Evolutionary conservation across 2,113 vertebrate genomes (phyloP).

Genomic region (Xyliphius kryptos): DNA sequence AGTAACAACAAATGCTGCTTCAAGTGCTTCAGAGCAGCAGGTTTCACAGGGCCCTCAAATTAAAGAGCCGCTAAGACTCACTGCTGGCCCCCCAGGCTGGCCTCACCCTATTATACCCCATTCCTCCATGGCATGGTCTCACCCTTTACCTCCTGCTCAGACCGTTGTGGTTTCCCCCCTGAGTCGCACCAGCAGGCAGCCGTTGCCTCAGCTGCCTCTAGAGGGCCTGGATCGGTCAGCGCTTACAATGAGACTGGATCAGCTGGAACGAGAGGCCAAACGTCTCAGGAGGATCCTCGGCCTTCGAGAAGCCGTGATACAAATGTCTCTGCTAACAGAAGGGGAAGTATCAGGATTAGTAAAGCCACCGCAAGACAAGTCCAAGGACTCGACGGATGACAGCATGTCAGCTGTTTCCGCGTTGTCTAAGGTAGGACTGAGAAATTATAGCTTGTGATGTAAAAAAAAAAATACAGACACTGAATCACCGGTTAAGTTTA

Average conservation of each 20-base stretch:
- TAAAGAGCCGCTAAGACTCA: constrained; percentile 31
- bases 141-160: constrained; percentile 42
- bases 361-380: constrained; percentile 36
- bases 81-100: constrained; percentile 1
- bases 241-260: constrained; percentile 45
- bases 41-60: constrained; percentile 1
- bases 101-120: constrained; percentile 13
- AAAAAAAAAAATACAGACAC: too few species aligned
- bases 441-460: too few species aligned
- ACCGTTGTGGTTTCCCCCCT: constrained; percentile 50
- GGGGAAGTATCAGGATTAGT: constrained; percentile 49
- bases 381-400: constrained; percentile 6
- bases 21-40: constrained; percentile 16
- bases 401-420: not conserved
- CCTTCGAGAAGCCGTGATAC: constrained; percentile 47
- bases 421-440: constrained; percentile 15
- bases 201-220: constrained; percentile 5
- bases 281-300: constrained; percentile 50
- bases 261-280: constrained; percentile 55
- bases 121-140: constrained; percentile 28
- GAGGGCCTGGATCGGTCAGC: constrained; percentile 40
- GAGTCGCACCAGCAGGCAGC: constrained; percentile 40
- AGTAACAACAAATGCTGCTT: not conserved
- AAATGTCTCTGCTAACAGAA: constrained; percentile 36
- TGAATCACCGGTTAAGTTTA: too few species aligned